phyloP scores from a whole-genome alignment of 2,113 vertebrate species.

The Hippocampus mohnikei region DNA sequence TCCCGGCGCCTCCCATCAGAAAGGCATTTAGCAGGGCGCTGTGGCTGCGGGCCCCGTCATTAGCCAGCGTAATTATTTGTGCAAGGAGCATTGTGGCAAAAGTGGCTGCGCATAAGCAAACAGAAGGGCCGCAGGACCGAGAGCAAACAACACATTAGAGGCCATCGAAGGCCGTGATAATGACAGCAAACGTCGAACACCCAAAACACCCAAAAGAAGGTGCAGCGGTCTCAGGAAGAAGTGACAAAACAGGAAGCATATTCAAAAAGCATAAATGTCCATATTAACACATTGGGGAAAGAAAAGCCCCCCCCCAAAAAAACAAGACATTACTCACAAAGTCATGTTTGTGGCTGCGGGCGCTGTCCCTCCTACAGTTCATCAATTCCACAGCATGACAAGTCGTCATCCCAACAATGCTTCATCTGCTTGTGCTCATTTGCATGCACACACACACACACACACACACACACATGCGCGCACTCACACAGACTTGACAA shows the following conservation, averaged over 20 bases:
- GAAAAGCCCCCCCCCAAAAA: neutral
- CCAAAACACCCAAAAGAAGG: conserved; percentile 18
- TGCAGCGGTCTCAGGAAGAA: neutral
- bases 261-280: conserved; percentile 23
- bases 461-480: too few relatives aligned
- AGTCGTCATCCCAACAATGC: conserved; percentile 82
- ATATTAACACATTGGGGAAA: conserved; percentile 20
- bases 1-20: conserved; percentile 94
- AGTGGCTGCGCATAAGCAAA: conserved; percentile 99
- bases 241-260: conserved; percentile 12
- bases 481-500: conserved; percentile 16
- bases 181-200: conserved; percentile 33
- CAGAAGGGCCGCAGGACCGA: conserved; percentile 89
- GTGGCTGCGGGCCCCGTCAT: conserved; percentile 99
- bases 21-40: conserved; percentile 96
- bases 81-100: conserved; percentile 92
- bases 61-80: conserved; percentile 99
- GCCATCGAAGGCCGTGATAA: conserved; percentile 51
- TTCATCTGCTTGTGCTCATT: conserved; percentile 85
- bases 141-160: conserved; percentile 88
- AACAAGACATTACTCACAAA: conserved; percentile 44
- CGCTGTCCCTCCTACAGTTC: conserved; percentile 94
- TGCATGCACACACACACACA: conserved; percentile 45
- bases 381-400: conserved; percentile 99
- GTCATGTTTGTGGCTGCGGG: conserved; percentile 28